Base-by-base conservation (phyloP, 2,888 invertebrate genomes). In the Lochmaea crataegi region DNA sequence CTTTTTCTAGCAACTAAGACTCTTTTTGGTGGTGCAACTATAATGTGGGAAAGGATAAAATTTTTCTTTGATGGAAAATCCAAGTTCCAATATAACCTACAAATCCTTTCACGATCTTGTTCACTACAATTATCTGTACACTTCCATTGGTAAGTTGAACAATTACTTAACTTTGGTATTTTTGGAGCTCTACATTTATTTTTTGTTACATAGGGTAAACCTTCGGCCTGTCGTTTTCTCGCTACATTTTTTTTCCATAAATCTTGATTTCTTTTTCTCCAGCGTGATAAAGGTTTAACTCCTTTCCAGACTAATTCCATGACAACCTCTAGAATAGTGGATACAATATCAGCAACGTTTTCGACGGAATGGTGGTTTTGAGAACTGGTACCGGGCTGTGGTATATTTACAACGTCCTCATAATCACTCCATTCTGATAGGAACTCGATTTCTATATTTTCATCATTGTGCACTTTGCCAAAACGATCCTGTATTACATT, bases 261-360 rank as follows among this genome's bases (percentile, higher is more conserved):
- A 10, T 45, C 45, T 45, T 11, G 12, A 45, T 45, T 45, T 14
- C 12, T 12, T 10, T 45, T 45, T 10, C 45, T 45, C 45, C 12
- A 45, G 45, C 45, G 45, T 12, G 45, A 45, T 45, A 45, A 45
- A 12, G 45, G 45, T 12, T 45, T 45, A 45, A 45, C 45, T 45
- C 4, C 12, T 14, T 45, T 45, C 45, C 45, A 45, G 10, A 45
- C 45, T 45, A 45, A 45, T 45, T 45, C 45, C 12, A 45, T 45
- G 12, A 45, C 45, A 45, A 12, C 45, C 45, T 45, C 12, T 45
- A 45, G 45, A 45, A 45, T 45, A 45, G 45, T 45, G 12, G 45
- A 45, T 45, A 45, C 45, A 45, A 45, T 45, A 45, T 45, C 45
- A 45, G 45, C 45, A 45, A 45, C 45, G 45, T n/a, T n/a, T n/a